A percentile compares a stretch with the other conserved stretches of the same genome.
Conservation (phyloP, 2,113 vertebrate genomes). For the Poeciliopsis occidentalis region DNA sequence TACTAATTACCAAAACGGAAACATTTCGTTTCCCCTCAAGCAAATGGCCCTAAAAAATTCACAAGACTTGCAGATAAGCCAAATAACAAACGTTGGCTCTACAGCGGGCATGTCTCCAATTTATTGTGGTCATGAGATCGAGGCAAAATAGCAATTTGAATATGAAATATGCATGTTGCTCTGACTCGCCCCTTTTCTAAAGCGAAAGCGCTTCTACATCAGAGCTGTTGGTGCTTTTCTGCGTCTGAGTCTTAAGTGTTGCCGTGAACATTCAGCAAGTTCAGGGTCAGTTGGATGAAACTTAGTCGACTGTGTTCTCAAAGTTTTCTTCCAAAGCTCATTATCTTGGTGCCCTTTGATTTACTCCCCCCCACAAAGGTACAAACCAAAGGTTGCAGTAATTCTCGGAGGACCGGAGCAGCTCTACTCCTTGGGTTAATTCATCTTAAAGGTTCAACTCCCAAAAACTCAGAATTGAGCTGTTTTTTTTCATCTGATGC, state of each 20-base stretch:
- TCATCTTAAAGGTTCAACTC: neutral
- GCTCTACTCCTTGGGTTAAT: neutral
- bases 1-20: slow-evolving; percentile 1
- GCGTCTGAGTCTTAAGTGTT: neutral
- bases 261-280: neutral
- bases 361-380: neutral
- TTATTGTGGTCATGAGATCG: neutral
- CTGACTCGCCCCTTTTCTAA: neutral
- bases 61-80: neutral
- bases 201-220: neutral
- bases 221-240: neutral
- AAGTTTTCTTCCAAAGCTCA: slow-evolving; percentile 13
- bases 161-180: neutral
- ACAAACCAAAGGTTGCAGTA: neutral
- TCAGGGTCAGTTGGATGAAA: slow-evolving; percentile 9
- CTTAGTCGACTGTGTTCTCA: neutral
- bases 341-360: slow-evolving; percentile 3
- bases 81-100: neutral
- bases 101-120: neutral
- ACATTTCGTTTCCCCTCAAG: slow-evolving; percentile 13
- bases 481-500: neutral
- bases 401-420: neutral
- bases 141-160: neutral
- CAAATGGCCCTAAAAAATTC: neutral
- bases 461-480: neutral